These are phyloP conservation scores for Drosophila dunni DNA, from an alignment of 1,140 invertebrate species.

Conservation along the genomic window DNA sequence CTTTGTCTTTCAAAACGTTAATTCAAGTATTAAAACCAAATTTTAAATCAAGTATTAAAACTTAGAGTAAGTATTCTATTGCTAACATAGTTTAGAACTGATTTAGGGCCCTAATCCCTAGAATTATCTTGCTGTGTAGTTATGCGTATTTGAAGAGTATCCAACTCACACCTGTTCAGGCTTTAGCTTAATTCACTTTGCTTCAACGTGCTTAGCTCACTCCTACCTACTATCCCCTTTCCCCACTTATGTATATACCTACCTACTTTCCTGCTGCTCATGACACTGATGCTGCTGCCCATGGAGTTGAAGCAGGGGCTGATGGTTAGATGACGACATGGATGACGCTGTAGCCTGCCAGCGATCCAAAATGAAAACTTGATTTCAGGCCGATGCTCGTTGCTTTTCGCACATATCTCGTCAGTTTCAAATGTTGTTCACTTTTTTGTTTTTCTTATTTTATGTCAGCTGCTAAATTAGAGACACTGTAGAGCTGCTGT, in stretches of 20 bases:
- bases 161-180: constrained; percentile 25
- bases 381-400: constrained; percentile 6
- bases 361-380: not conserved
- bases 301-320: not conserved
- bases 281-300: constrained; percentile 29
- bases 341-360: constrained; percentile 36
- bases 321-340: constrained; percentile 36
- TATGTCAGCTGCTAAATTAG: constrained; percentile 41
- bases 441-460: constrained; percentile 8
- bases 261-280: constrained; percentile 4
- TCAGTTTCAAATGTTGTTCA: constrained; percentile 62
- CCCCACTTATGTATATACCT: not conserved
- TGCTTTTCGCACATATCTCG: constrained; percentile 43
- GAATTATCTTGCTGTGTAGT: too few relatives aligned
- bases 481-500: constrained; percentile 2
- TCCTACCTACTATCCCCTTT: not conserved
- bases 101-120: too few relatives aligned
- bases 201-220: constrained; percentile 1
- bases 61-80: too few relatives aligned
- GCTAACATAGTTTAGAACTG: too few relatives aligned
- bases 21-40: too few relatives aligned
- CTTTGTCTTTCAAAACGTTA: too few relatives aligned
- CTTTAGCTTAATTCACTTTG: constrained; percentile 47
- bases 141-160: constrained; percentile 37
- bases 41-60: too few relatives aligned